Base-by-base conservation (phyloP, 2,113 vertebrate genomes). In the Eurystomus gularis region DNA sequence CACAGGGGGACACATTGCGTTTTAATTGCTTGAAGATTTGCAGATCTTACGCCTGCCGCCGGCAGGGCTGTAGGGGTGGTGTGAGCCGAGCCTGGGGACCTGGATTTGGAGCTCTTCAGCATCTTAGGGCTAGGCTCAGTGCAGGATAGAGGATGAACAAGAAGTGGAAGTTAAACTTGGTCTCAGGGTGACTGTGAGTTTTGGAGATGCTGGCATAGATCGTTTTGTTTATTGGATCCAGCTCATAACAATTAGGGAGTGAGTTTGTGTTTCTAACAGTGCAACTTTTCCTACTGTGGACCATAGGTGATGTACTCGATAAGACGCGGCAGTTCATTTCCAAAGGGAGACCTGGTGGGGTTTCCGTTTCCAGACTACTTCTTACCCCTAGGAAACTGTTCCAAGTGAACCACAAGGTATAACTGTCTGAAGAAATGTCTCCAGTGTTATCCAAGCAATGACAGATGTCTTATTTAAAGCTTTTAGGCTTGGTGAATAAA, bases 171-270 rank as follows among this genome's bases (percentile, higher is more conserved):
- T 90, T 78, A 85, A 92, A 75, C 88, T 93, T 72, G 79, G 80
- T 94, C 90, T 90, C 83, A 79, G 90, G 72, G 82, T 94, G 90
- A 86, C 92, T 93, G 60, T 93, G 93, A 49, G 48, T 87, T 94
- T 95, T 90, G 86, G 88, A 95, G 93, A 78, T 77, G 92, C 82
- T 94, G 88, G 93, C 51, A 42, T 93, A 92, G 88, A 46, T 90
- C 24, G 2, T 88, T 87, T 84, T 96, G 86, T 95, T 90, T 80
- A 23, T 90, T 96, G 95, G 72, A 81, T 81, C 90, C 82, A 86
- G 92, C 94, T 96, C 69, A 78, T 92, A 96, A 92, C 90, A 84
- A 85, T 52, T 87, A 95, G 68, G 48, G 95, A 97, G 93, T 86
- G 91, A 94, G 70, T 94, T 93, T 95, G 85, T 81, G 91, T 94